Percentiles rank a stretch among this genome's conserved stretches.
These are phyloP conservation scores for Marronus borbonicus DNA, from an alignment of 2,888 invertebrate species.

Conservation along the genomic window DNA sequence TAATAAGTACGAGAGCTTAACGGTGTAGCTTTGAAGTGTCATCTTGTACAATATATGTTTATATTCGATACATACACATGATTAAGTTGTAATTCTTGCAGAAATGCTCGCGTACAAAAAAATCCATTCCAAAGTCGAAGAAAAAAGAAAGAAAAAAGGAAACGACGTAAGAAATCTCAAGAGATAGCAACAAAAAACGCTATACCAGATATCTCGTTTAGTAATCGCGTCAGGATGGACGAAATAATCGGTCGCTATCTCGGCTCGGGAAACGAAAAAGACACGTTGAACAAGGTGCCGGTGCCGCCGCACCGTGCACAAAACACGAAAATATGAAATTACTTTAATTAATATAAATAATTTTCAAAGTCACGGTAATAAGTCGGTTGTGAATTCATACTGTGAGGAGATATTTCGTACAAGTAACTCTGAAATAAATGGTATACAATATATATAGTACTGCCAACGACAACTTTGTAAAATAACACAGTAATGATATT, in stretches of 20 bases:
- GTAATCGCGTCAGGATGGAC: background rate
- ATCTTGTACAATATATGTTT: too few relatives aligned
- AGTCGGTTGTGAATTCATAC: background rate
- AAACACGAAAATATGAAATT: conserved; percentile 7
- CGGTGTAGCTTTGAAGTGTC: too few relatives aligned
- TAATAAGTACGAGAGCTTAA: too few relatives aligned
- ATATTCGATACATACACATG: background rate
- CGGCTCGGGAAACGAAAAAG: background rate
- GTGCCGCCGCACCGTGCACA: background rate
- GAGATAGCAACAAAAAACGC: background rate
- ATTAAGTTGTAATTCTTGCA: conserved; percentile 1
- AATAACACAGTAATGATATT: too few relatives aligned
- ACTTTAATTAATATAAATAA: conserved; percentile 10
- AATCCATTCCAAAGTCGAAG: background rate
- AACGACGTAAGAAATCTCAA: background rate
- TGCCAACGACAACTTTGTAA: too few relatives aligned
- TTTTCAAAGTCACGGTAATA: conserved; percentile 9
- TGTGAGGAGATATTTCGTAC: background rate
- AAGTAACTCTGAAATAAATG: too few relatives aligned
- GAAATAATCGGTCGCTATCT: background rate
- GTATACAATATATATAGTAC: too few relatives aligned
- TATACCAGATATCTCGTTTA: conserved; percentile 2
- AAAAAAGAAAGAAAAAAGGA: background rate
- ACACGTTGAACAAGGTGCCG: too few relatives aligned
- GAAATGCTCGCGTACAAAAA: background rate